These are phyloP conservation scores for Tenebrosternarchus preto DNA, from an alignment of 2,113 vertebrate species.

Conservation along the genomic window DNA sequence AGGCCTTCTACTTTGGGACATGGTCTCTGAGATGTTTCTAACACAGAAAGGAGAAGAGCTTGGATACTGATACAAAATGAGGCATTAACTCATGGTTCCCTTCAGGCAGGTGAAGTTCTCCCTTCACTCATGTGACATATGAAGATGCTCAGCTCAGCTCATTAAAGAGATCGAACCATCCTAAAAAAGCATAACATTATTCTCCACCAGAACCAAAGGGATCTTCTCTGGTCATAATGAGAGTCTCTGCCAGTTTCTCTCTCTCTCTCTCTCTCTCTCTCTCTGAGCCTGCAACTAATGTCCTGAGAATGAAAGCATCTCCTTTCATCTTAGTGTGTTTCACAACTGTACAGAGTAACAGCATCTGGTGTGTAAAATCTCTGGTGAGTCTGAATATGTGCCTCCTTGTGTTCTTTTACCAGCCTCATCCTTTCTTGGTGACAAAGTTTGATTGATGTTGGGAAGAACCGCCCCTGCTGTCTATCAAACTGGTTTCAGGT, in stretches of 20 bases:
- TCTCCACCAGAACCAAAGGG: too few species aligned
- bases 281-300: background rate
- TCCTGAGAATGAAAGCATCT: background rate
- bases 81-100: background rate
- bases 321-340: conserved; percentile 16
- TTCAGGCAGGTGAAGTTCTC: background rate
- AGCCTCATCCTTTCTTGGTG: background rate
- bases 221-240: background rate
- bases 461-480: background rate
- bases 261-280: background rate
- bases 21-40: background rate
- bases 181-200: too few species aligned
- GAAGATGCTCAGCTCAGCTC: too few species aligned
- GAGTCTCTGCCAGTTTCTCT: background rate
- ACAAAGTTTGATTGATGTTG: background rate
- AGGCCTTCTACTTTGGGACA: background rate
- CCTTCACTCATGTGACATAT: background rate
- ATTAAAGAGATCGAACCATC: too few species aligned
- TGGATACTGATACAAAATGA: background rate
- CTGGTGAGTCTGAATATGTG: background rate
- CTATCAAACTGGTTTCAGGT: background rate
- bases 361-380: background rate
- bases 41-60: background rate
- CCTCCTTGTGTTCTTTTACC: background rate
- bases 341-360: background rate